Evolutionary conservation across 2,113 vertebrate genomes (phyloP), one percentile per base, ranked within the genome.

Genomic region (Gobius niger): DNA sequence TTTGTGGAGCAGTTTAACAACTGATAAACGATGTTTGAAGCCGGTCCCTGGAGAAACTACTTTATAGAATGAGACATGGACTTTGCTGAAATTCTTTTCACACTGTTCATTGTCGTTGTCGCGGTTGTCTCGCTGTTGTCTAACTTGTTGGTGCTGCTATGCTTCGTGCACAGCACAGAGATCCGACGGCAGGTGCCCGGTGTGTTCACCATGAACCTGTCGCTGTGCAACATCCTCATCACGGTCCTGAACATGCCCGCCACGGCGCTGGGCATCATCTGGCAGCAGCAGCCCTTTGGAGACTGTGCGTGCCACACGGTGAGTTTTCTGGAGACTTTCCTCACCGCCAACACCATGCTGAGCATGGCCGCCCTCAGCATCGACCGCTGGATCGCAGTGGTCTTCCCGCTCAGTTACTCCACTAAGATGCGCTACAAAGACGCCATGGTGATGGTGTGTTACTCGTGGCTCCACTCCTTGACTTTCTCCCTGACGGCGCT

Each of bases 321-420:
- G 62, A 93, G 95, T 81, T 94, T 94, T 67, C 84, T 94, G 91
- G 94, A 95, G 89, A 94, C 94, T 78, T 95, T 94, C 47, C 88
- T 95, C 76, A 93, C 92, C 34, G 93, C 93, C 12, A 94, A 93
- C 88, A 90, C 90, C 2, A 94, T 94, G 93, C 77, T 94, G 82
- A 95, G 92, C 86, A 94, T 93, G 94, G 94, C 92, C 47, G 94
- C 93, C 0, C 93, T 95, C 70, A 94, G 94, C 82, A 93, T 94
- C 50, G 93, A 95, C 89, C 93, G 92, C 56, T 94, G 94, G 94
- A 94, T 95, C 69, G 93, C 93, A 0, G 92, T 94, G 86, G 94
- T 94, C 51, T 95, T 95, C 89, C 94, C 92, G 15, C 82, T 94
- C 60, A 93, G 94, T 75, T 95, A 95, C 81, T 91, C 93, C 72